Evolutionary conservation across 2,113 vertebrate genomes (phyloP).

Genomic region (Leuciscus idus): DNA sequence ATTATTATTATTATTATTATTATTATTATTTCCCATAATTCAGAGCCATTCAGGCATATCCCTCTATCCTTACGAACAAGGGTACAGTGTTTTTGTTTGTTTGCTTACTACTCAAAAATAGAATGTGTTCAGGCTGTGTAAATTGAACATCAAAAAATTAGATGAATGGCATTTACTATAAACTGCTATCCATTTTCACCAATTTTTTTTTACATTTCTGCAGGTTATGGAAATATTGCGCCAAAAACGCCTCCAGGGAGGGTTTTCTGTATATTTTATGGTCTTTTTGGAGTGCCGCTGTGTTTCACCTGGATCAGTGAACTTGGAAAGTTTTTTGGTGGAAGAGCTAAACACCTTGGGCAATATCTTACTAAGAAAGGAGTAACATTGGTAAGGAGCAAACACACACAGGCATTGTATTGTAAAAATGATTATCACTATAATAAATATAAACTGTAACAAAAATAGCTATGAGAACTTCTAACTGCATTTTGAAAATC

Average conservation of each 20-base stretch:
- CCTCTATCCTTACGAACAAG: too few species aligned
- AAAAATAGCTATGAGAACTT: neutral
- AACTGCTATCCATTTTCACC: neutral
- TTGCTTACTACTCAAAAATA: neutral
- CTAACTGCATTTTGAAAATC: neutral
- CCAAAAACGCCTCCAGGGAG: slow-evolving; percentile 91
- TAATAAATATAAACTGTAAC: too few species aligned
- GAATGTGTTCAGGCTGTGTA: neutral
- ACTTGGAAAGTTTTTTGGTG: slow-evolving; percentile 97
- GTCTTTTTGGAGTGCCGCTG: slow-evolving; percentile 93
- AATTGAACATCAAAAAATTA: neutral
- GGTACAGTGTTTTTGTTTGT: too few species aligned
- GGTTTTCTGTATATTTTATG: slow-evolving; percentile 96
- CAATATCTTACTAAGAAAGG: slow-evolving; percentile 93
- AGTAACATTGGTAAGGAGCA: slow-evolving; percentile 84
- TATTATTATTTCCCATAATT: too few species aligned
- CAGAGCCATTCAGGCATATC: too few species aligned
- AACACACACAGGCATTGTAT: neutral
- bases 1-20: too few species aligned
- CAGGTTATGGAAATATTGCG: slow-evolving; percentile 96
- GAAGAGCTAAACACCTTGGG: slow-evolving; percentile 93
- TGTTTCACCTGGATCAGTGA: slow-evolving; percentile 98
- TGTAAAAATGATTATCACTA: neutral
- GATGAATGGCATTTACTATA: neutral
- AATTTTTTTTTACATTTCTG: slow-evolving; percentile 25